phyloP scores from a whole-genome alignment of 2,797 vertebrate genomes.

The Muscicapa comitata region DNA sequence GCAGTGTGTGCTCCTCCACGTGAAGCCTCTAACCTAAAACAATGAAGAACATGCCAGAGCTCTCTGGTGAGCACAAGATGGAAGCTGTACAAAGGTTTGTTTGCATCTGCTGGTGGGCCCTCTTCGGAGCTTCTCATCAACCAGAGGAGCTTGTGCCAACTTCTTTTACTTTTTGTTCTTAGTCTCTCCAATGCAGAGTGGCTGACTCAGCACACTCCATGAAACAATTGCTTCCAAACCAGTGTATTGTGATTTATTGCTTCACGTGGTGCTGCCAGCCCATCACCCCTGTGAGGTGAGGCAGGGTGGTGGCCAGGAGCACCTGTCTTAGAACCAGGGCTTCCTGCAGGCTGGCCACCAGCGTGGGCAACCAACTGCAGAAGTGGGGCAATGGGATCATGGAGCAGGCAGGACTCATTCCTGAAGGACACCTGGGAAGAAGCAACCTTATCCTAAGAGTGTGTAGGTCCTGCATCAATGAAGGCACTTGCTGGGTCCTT shows the following conservation, averaged over 20 bases:
- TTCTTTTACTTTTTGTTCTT: not conserved
- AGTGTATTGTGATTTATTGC: not conserved
- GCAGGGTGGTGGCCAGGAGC: not conserved
- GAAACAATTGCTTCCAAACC: not conserved
- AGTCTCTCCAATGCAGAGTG: not conserved
- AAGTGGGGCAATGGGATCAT: not conserved
- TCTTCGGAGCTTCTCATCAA: not conserved
- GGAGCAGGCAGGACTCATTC: not conserved
- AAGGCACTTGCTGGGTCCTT: not conserved
- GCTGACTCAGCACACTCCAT: not conserved
- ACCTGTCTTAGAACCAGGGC: not conserved
- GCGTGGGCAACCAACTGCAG: accelerated
- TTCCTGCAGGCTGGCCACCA: not conserved
- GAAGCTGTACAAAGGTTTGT: not conserved
- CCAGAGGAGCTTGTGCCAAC: not conserved
- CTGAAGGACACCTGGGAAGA: not conserved
- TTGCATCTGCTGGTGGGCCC: not conserved
- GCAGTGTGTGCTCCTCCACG: accelerated
- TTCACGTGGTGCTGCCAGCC: not conserved
- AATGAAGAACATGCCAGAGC: not conserved
- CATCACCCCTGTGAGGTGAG: accelerated
- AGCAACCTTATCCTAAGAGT: not conserved
- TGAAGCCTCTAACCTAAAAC: not conserved
- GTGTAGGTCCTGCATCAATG: accelerated
- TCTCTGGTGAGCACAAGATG: not conserved